Conservation (phyloP, 2,113 vertebrate species). For the Elephantulus edwardii region DNA sequence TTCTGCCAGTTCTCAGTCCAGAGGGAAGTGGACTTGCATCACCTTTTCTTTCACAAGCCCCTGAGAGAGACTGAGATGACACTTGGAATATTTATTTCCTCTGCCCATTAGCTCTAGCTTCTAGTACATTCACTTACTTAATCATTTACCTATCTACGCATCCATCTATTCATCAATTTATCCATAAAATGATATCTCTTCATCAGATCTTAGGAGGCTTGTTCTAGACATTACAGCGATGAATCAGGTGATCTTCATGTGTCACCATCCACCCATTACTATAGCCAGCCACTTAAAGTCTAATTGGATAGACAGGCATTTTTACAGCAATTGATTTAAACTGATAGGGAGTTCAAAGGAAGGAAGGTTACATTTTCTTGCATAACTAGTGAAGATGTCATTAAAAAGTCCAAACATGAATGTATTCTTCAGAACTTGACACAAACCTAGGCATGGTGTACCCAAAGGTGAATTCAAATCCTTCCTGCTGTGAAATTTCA, state of each 20-base stretch:
- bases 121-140: neutral
- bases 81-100: conserved; percentile 37
- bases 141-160: neutral
- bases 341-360: neutral
- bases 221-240: neutral
- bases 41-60: conserved; percentile 31
- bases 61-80: conserved; percentile 3
- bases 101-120: neutral
- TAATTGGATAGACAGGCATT: neutral
- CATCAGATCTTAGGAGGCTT: neutral
- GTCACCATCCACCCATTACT: neutral
- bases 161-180: neutral
- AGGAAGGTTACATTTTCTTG: neutral
- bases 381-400: neutral
- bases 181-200: conserved; percentile 1
- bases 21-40: conserved; percentile 63
- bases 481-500: neutral
- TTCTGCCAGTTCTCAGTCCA: conserved; percentile 64
- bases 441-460: neutral
- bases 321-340: neutral
- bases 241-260: neutral
- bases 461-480: neutral
- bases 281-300: neutral
- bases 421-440: neutral
- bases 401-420: neutral